A percentile compares a stretch with the other conserved stretches of the same genome.
Conservation (phyloP, 2,888 invertebrate species). For the Eudasyphora cyanicolor region DNA sequence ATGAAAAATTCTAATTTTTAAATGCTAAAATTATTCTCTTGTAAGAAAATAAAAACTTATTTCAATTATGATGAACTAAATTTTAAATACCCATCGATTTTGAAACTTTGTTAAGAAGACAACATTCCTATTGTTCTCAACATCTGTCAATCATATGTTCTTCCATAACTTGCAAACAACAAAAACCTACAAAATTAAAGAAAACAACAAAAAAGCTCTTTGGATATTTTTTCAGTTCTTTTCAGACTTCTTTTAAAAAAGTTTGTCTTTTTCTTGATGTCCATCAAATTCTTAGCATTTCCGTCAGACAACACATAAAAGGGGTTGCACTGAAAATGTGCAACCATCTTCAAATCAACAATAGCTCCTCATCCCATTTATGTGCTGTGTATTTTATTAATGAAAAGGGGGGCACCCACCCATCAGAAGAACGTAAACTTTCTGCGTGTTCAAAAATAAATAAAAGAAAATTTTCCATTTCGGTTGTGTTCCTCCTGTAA, state of each 20-base stretch:
- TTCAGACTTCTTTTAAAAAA: neutral
- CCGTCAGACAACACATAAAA: constrained; percentile 25
- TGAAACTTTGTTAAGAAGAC: neutral
- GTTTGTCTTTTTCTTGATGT: neutral
- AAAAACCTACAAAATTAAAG: neutral
- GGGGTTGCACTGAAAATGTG: neutral
- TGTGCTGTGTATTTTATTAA: neutral
- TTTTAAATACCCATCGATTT: no score
- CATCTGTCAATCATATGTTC: constrained; percentile 56
- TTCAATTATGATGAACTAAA: no score
- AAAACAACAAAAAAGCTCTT: neutral
- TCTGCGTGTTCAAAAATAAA: constrained; percentile 4
- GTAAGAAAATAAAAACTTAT: no score
- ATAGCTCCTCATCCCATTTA: no score
- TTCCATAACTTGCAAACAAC: no score
- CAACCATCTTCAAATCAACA: neutral
- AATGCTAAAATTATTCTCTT: no score
- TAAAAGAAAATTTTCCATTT: constrained; percentile 29
- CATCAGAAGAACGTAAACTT: constrained; percentile 22
- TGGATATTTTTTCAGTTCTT: no score
- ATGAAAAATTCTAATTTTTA: no score
- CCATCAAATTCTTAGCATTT: constrained; percentile 42
- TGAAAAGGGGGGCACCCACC: neutral
- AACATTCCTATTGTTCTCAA: neutral
- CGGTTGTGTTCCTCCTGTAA: constrained; percentile 20